Evolutionary conservation across 2,113 vertebrate species (phyloP), one percentile per base, ranked within the genome.

Genomic region (Oryzias curvinotus): DNA sequence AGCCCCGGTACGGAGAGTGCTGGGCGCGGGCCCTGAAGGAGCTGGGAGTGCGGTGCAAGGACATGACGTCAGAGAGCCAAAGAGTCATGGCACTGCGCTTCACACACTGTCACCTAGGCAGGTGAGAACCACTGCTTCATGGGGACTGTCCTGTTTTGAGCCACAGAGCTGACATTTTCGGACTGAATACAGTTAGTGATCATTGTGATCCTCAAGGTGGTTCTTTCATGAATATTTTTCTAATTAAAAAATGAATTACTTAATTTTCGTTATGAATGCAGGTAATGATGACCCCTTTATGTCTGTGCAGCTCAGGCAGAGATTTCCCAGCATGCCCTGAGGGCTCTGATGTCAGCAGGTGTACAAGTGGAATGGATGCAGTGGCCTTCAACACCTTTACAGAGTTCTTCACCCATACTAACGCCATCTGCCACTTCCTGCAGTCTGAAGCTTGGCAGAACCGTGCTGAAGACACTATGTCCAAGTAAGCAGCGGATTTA

Each of bases 351-450:
- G 82, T 93, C 69, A 89, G 77, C 64, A 78, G 80, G 42, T 94
- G 93, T 64, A 94, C 93, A 0, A 77, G 78, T 7, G 65, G 49
- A 13, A 93, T 94, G 93, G 93, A 94, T 17, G 44, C 70, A 0
- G 89, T 92, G 62, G 92, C 93, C 3, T 94, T 94, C 59, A 90
- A 89, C 58, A 64, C 91, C 5, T 94, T 90, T 84, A 94, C 93
- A 0, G 92, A 93, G 81, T 94, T 94, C 79, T 94, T 93, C 81
- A 94, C 93, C 2, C 92, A 94, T 57, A 87, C 91, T 0, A 89
- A 93, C 64, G 88, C 92, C 69, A 94, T 94, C 68, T 94, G 93
- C 60, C 92, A 93, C 66, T 92, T 88, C 78, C 88, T 94, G 73
- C 91, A 94, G 82, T 89, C 88, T 0, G 92, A 94, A 41, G 77